A percentile compares a stretch with the other conserved stretches of the same genome.
These are phyloP conservation scores for Triplophysa siluroides DNA, from an alignment of 2,113 vertebrate species.

Conservation along the genomic window DNA sequence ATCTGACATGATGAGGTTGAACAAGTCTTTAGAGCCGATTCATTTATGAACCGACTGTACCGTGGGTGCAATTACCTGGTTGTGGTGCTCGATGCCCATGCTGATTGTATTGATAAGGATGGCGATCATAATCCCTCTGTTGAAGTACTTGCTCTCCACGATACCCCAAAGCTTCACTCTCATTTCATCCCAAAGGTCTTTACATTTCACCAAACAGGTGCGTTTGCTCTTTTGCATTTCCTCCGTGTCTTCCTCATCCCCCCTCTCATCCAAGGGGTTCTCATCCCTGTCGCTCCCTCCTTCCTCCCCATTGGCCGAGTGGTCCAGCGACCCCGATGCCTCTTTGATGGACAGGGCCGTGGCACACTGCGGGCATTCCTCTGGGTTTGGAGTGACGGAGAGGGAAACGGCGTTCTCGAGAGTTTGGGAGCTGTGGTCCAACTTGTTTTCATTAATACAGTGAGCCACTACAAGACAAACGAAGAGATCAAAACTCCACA, in stretches of 20 bases:
- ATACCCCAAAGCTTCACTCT: conserved; percentile 90
- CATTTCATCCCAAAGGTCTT: conserved; percentile 70
- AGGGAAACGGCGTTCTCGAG: conserved; percentile 81
- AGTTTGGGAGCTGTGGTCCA: conserved; percentile 68
- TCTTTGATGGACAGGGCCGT: conserved; percentile 62
- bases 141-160: conserved; percentile 99
- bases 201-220: conserved; percentile 59
- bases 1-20: conserved; percentile 37
- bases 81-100: conserved; percentile 97
- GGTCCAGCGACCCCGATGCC: conserved; percentile 46
- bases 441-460: conserved; percentile 81
- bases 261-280: conserved; percentile 67
- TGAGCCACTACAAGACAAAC: conserved; percentile 66
- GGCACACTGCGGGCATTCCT: conserved; percentile 81
- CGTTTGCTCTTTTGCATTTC: conserved; percentile 47
- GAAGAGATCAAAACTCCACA: neutral
- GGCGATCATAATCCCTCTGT: conserved; percentile 96
- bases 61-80: conserved; percentile 80
- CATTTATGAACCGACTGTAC: conserved; percentile 12
- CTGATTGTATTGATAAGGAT: conserved; percentile 98
- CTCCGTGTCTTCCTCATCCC: conserved; percentile 42
- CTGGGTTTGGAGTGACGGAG: conserved; percentile 76
- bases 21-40: conserved; percentile 12
- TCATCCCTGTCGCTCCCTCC: conserved; percentile 67
- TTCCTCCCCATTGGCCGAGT: conserved; percentile 49